Conservation (phyloP, 2,888 invertebrate genomes). For the Heliothis peltigera region DNA sequence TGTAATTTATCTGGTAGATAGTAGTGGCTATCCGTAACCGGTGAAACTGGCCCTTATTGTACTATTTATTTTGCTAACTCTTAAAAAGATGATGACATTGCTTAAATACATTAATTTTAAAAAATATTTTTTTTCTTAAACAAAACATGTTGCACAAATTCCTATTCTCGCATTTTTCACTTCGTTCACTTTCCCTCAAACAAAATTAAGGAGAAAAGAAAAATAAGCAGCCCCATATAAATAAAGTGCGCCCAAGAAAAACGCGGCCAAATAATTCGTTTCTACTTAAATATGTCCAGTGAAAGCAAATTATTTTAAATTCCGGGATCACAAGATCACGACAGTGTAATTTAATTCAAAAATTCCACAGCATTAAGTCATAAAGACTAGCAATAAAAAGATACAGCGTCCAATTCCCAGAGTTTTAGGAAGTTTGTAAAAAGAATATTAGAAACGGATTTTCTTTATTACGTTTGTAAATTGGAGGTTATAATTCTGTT, state of each 20-base stretch:
- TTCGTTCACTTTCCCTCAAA: slow-evolving; percentile 14
- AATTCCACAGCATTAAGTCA: slow-evolving; percentile 48
- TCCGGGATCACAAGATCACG: slow-evolving; percentile 45
- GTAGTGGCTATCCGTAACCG: no score
- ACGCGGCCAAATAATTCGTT: slow-evolving; percentile 27
- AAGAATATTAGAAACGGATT: slow-evolving; percentile 17
- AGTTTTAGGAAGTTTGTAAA: slow-evolving; percentile 34
- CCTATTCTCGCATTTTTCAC: neutral
- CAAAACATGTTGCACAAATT: neutral
- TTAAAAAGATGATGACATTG: neutral
- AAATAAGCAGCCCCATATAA: no score
- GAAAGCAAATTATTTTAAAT: slow-evolving; percentile 40
- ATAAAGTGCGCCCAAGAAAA: no score
- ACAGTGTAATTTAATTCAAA: slow-evolving; percentile 56
- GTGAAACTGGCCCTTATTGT: no score
- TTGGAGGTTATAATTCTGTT: neutral
- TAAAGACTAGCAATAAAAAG: slow-evolving; percentile 54
- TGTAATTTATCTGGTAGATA: no score
- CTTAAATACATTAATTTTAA: neutral
- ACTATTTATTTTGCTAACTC: neutral
- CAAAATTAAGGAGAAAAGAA: slow-evolving; percentile 3
- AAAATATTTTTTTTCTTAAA: neutral
- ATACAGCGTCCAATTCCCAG: slow-evolving; percentile 40
- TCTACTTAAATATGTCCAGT: slow-evolving; percentile 8
- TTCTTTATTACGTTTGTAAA: slow-evolving; percentile 12